Base-by-base conservation (phyloP, 2,113 vertebrate genomes). In the Dissostichus mawsoni region DNA sequence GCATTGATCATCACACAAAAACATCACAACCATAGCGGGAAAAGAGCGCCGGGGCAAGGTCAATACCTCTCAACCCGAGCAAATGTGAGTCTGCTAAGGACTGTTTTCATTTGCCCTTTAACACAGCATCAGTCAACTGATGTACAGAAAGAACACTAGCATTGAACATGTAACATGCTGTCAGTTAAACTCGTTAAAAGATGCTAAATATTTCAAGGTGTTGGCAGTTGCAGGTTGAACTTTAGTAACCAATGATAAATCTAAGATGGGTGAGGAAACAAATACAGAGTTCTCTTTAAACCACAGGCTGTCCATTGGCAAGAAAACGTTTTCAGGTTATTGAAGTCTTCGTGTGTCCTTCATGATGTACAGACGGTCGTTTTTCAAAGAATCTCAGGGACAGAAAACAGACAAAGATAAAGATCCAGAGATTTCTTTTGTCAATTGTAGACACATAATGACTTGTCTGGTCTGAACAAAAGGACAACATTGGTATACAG, bases 1-100 rank as follows among this genome's bases (percentile, higher is more conserved):
- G 72, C 88, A 91, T 92, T 90, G 93, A 94, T 93, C 86, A 90
- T 79, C 68, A n/a, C 80, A 76, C 90, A 89, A 89, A 87, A 87
- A 86, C 76, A 79, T 82, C 80, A 69, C 51, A 63, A 64, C 82
- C 76, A 81, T 58, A 69, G 76, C 70, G 65, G 87, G 84, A 90
- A 88, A 63, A 84, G 76, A 76, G 84, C 61, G 72, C 85, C 23
- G 62, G 68, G 16, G 56, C 55, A 59, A 80, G 86, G 88, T 91
- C 89, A 91, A 89, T 89, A 92, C 62, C 74, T 78, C 72, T 71
- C 71, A 70, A 25, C 56, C 73, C 11, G 7, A 65, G 25, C 70
- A 55, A 53, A 67, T 55, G 72, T 18, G 18, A 50, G 71, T 69
- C 80, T 69, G 64, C 56, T 72, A 47, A 25, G 74, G 63, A 64